These are phyloP conservation scores for Pachypanchax playfairii DNA, from an alignment of 2,113 vertebrate genomes.

Conservation along the genomic window DNA sequence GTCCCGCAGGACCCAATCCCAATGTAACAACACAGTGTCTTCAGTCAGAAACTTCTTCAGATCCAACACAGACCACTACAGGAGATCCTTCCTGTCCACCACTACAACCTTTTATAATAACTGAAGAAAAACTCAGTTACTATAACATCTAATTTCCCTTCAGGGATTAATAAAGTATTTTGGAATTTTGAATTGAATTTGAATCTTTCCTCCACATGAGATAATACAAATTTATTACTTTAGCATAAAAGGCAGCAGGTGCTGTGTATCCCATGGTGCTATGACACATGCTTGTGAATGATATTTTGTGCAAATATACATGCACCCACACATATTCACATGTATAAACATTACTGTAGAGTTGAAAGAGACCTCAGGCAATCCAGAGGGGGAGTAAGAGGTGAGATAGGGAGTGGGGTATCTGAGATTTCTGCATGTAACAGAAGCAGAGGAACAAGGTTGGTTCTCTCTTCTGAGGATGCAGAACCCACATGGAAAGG, in stretches of 20 bases:
- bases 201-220: slow-evolving; percentile 38
- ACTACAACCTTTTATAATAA: no score
- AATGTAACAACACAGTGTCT: no score
- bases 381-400: slow-evolving; percentile 54
- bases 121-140: no score
- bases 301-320: neutral
- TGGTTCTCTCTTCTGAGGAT: slow-evolving; percentile 60
- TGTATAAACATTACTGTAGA: slow-evolving; percentile 17
- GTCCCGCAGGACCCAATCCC: no score
- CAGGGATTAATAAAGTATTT: no score
- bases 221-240: no score
- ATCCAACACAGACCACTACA: no score
- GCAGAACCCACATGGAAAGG: slow-evolving; percentile 54
- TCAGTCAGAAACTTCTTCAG: no score
- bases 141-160: no score
- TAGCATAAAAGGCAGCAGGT: no score
- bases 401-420: slow-evolving; percentile 58
- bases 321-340: slow-evolving; percentile 11
- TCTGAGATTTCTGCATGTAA: slow-evolving; percentile 61
- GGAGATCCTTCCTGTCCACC: no score
- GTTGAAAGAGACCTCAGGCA: slow-evolving; percentile 52
- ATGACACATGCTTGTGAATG: slow-evolving; percentile 12
- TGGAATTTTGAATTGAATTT: no score
- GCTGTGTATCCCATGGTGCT: slow-evolving; percentile 10
- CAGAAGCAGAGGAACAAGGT: slow-evolving; percentile 57